Conservation (phyloP, 2,113 vertebrate species). For the Gambusia holbrooki region DNA sequence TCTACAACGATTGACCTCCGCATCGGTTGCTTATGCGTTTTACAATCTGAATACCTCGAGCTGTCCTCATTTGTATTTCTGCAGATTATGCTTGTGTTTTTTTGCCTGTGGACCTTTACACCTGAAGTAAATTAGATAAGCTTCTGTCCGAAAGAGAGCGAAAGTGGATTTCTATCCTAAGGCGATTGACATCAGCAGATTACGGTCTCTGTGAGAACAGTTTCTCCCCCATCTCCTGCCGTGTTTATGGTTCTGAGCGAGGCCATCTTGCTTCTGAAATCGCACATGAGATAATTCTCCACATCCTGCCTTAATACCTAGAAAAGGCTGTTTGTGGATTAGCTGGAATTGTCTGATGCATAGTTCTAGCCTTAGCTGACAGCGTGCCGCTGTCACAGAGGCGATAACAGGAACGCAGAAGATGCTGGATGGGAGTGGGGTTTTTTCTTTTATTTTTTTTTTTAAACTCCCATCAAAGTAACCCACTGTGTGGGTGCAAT, state of each 20-base stretch:
- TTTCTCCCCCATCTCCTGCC: constrained; percentile 4
- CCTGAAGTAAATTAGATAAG: constrained; percentile 37
- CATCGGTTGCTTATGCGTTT: constrained; percentile 4
- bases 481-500: constrained; percentile 1
- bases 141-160: constrained; percentile 25
- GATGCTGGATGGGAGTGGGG: constrained; percentile 17
- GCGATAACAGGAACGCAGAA: constrained; percentile 9
- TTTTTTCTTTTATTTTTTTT: neutral
- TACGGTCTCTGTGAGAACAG: constrained; percentile 6
- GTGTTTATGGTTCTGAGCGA: constrained; percentile 52
- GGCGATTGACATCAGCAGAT: constrained; percentile 24
- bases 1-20: constrained; percentile 13
- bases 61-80: constrained; percentile 30
- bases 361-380: constrained; percentile 17
- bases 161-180: constrained; percentile 32
- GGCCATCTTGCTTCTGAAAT: constrained; percentile 55
- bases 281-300: constrained; percentile 4
- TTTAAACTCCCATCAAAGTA: constrained; percentile 7
- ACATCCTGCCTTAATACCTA: constrained; percentile 20
- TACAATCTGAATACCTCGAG: constrained; percentile 14
- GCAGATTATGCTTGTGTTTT: constrained; percentile 4
- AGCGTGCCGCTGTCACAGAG: constrained; percentile 24
- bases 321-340: constrained; percentile 28
- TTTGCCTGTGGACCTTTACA: constrained; percentile 16
- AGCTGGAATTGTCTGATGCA: constrained; percentile 12